Evolutionary conservation across 2,113 vertebrate species (phyloP).

Genomic region (Phaetusa simplex): DNA sequence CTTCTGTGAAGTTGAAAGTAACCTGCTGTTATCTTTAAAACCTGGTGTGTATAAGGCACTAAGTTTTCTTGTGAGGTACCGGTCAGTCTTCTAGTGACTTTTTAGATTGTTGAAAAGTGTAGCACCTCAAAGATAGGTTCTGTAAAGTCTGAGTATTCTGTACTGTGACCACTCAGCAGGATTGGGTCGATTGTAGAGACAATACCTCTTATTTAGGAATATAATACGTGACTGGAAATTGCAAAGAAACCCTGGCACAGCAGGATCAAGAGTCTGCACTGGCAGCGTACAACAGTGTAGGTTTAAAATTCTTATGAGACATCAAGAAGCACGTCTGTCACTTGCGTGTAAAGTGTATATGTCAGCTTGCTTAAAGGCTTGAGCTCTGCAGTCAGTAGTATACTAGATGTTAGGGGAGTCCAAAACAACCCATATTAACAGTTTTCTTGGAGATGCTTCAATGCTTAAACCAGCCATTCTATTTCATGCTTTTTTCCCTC

Average conservation of each 20-base stretch:
- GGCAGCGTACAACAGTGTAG: not conserved
- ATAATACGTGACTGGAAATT: not conserved
- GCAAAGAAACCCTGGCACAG: not conserved
- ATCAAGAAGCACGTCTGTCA: not conserved
- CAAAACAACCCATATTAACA: not conserved
- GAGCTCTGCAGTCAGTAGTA: not conserved
- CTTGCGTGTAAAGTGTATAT: not conserved
- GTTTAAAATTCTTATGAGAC: not conserved
- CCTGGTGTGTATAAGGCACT: not conserved
- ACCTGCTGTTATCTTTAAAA: not conserved
- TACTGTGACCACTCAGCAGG: not conserved
- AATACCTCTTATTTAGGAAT: not conserved
- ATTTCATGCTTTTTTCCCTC: not conserved
- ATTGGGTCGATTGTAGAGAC: not conserved
- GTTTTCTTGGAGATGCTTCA: not conserved
- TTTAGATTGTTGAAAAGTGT: not conserved
- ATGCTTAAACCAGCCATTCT: not conserved
- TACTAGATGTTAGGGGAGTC: not conserved
- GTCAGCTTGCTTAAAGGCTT: not conserved
- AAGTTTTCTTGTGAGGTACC: not conserved
- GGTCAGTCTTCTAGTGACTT: not conserved
- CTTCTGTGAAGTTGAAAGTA: not conserved
- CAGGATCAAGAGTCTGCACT: not conserved
- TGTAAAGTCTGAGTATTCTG: not conserved
- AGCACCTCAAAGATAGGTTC: not conserved